A percentile compares a stretch with the other conserved stretches of the same genome.
Conservation (phyloP, 2,888 invertebrate species). For the Protodeltote pygarga region DNA sequence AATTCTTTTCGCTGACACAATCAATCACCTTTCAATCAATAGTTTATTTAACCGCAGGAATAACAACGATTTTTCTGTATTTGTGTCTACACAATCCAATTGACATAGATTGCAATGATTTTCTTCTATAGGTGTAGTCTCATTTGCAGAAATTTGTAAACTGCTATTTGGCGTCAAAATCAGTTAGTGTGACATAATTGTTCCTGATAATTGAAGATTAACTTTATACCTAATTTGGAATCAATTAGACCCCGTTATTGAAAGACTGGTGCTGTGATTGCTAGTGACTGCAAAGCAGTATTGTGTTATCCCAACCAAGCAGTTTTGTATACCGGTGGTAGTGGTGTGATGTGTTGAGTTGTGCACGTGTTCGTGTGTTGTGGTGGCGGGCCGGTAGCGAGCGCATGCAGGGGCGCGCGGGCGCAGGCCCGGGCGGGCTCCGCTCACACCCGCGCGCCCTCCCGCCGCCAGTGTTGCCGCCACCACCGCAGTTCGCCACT, state of each 20-base stretch:
- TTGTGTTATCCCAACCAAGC: constrained; percentile 16
- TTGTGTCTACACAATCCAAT: constrained; percentile 50
- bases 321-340: constrained; percentile 39
- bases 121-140: constrained; percentile 8
- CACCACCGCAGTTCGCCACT: constrained; percentile 81
- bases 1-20: constrained; percentile 54
- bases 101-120: constrained; percentile 59
- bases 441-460: constrained; percentile 84
- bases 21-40: constrained; percentile 66
- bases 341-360: constrained; percentile 50
- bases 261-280: constrained; percentile 37
- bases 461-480: constrained; percentile 79
- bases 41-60: constrained; percentile 52
- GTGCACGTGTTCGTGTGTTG: constrained; percentile 49
- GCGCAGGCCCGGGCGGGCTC: constrained; percentile 81
- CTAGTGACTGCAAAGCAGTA: constrained; percentile 16
- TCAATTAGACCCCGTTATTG: not conserved
- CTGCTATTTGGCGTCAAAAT: not conserved
- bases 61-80: constrained; percentile 54
- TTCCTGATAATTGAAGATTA: not conserved
- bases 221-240: not conserved
- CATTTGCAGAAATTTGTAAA: not conserved
- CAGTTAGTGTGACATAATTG: not conserved
- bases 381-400: constrained; percentile 72
- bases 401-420: constrained; percentile 85